Evolutionary conservation across 2,888 invertebrate species (phyloP), one percentile per base, ranked within the genome.

Genomic region (Gastracanthus pulcherrimus): DNA sequence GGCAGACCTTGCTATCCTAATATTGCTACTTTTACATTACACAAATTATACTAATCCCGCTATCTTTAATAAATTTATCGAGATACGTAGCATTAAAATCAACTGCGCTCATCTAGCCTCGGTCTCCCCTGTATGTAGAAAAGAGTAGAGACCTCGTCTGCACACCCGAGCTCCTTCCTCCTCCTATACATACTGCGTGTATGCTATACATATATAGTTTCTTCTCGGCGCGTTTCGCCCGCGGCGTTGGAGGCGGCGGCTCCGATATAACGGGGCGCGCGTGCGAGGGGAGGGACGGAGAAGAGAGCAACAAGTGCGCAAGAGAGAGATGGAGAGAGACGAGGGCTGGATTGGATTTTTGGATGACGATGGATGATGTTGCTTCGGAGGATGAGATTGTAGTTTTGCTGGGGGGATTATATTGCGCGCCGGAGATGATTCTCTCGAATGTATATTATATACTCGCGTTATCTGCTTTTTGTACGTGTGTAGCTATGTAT

Each of bases 311-410:
- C 36, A 36, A 34, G 62, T 62, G 34, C 34, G 62, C 62, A 16
- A 7, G 34, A 19, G 62, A n/a, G 62, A 34, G 62, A 19, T 9
- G n/a, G 9, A 9, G n/a, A n/a, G n/a, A n/a, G n/a, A n/a, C n/a
- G n/a, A n/a, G n/a, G n/a, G n/a, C n/a, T n/a, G 34, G 19, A 36
- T 34, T 62, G 36, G 62, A 34, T 74, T 77, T 60, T 69, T 11
- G 69, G 60, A 41, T 41, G n/a, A n/a, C n/a, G n/a, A n/a, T n/a
- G n/a, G n/a, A n/a, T n/a, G n/a, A n/a, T n/a, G n/a, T 41, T 16
- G 41, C 9, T 16, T 41, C 3, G 7, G 41, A 41, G 9, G 55
- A 55, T 55, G 55, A 55, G 55, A 23, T 26, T 55, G 51, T 55
- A 55, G 51, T 26, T 55, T 11, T 9, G 51, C 51, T 5, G 19